Evolutionary conservation across 35 echinoderm and acorn worm genomes (phyloP).

Genomic region (Lytechinus variegatus): DNA sequence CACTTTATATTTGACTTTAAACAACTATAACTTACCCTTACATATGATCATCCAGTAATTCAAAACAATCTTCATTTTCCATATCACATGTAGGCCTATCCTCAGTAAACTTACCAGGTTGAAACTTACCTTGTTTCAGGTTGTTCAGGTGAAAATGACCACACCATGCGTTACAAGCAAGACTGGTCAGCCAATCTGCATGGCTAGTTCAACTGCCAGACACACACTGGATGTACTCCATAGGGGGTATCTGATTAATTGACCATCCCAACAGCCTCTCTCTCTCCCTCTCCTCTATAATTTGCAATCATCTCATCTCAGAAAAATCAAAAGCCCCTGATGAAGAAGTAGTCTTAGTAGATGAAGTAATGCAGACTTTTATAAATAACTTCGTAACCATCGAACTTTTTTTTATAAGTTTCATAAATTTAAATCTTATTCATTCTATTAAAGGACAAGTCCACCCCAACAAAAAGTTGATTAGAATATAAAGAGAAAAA

Average conservation of each 20-base stretch:
- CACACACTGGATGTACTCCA: background rate
- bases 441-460: background rate
- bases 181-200: background rate
- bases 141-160: background rate
- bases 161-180: background rate
- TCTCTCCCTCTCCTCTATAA: background rate
- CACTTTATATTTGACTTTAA: no score
- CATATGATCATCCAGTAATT: background rate
- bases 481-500: no score
- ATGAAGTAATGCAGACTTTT: background rate
- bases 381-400: background rate
- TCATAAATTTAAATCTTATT: background rate
- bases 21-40: background rate
- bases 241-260: background rate
- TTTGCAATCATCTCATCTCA: conserved; percentile 5
- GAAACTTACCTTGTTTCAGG: background rate
- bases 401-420: background rate
- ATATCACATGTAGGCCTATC: background rate
- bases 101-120: background rate
- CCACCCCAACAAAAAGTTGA: no score
- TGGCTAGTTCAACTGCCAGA: background rate
- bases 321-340: background rate
- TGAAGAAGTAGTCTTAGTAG: background rate
- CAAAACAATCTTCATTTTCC: background rate
- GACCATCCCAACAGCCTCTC: conserved; percentile 17